Evolutionary conservation across 35 echinoderm and acorn worm genomes (phyloP), one percentile per base, ranked within the genome.

Genomic region (Lytechinus variegatus): DNA sequence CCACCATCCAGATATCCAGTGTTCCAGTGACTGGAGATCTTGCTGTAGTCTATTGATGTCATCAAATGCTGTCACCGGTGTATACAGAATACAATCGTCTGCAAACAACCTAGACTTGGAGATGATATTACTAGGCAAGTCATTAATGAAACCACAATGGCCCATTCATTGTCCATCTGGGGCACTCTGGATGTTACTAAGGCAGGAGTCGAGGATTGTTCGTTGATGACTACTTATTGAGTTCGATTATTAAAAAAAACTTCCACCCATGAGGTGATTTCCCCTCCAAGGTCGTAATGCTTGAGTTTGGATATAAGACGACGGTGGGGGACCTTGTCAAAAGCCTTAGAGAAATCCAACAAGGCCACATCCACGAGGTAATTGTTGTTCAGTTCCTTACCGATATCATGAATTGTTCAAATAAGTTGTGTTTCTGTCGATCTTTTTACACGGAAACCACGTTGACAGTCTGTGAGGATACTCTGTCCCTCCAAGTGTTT

Each of bases 401-500:
- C 16, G 9, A 61, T 10, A 13, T 61, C 58, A 10, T 61, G 58
- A 6, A 61, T 61, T 61, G 58, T 61, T 4, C 10, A 10, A 61
- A 61, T 61, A 13, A 61, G 58, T 61, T 61, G 58, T 13, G 58
- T 61, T 10, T 61, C 58, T 6, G 58, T 61, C 9, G 58, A 61
- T 61, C 58, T 61, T 61, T 13, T 61, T 6, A 14, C 58, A 13
- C 4, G 58, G 9, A 61, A 61, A 61, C 58, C 58, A 61, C 72
- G 54, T 33, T 94, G 93, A 5, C n/a, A 28, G 14, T 94, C 93
- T 8, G 93, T 27, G 27, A 94, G 27, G 14, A 94, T 66, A 10
- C 72, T n/a, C 27, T 94, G 55, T n/a, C 9, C 57, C 7, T 96
- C 95, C 56, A 92, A 89, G 29, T 93, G 28, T 92, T 96, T 53